These are phyloP conservation scores for Vireo griseus DNA, from an alignment of 2,797 vertebrate genomes.

Conservation along the genomic window DNA sequence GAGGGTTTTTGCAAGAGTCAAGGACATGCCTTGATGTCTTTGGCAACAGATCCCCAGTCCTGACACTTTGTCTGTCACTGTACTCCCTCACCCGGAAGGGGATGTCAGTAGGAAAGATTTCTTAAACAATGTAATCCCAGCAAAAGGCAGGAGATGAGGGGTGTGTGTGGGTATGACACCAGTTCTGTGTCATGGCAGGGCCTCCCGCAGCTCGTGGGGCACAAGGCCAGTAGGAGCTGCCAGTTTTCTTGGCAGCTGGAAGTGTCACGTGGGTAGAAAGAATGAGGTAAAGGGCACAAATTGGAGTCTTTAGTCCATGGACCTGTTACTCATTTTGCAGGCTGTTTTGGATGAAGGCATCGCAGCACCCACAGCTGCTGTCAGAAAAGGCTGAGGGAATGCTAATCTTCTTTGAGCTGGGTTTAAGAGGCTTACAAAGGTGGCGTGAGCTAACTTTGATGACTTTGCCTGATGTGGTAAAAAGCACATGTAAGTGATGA, in stretches of 20 bases:
- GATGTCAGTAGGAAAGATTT: background rate
- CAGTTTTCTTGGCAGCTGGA: background rate
- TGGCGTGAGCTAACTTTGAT: background rate
- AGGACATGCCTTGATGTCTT: background rate
- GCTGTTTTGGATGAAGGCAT: background rate
- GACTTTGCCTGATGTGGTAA: background rate
- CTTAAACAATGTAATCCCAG: background rate
- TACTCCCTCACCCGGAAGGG: background rate
- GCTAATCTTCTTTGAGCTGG: background rate
- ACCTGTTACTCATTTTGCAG: background rate
- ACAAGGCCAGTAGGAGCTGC: background rate
- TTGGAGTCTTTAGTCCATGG: background rate
- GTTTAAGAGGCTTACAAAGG: background rate
- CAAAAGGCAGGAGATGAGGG: background rate
- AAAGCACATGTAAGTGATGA: background rate
- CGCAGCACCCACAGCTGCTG: background rate
- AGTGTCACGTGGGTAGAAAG: background rate
- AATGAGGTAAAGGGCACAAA: background rate
- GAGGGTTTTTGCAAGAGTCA: background rate
- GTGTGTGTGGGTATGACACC: background rate
- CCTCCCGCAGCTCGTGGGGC: accelerated
- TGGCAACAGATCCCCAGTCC: background rate
- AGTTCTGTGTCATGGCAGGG: accelerated
- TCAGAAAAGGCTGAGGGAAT: background rate
- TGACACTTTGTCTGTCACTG: background rate